Percentiles rank a stretch among this genome's conserved stretches.
Conservation (phyloP, 1,140 invertebrate species). For the Eriocheir sinensis region DNA sequence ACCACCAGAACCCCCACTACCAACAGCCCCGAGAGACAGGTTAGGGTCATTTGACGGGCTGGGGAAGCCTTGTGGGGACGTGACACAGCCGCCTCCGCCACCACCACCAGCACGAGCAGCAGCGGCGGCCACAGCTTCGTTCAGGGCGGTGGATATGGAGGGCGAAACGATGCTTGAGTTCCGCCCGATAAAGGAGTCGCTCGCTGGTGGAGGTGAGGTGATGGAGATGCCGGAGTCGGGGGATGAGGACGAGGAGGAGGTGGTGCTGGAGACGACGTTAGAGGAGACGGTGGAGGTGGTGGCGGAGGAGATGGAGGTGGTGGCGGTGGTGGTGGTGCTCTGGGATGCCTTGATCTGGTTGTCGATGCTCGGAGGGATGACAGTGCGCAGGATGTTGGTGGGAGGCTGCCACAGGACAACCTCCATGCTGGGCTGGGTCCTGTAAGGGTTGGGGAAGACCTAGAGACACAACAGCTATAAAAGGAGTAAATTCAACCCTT, state of each 20-base stretch:
- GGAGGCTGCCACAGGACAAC: slow-evolving; percentile 71
- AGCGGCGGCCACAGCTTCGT: too few relatives aligned
- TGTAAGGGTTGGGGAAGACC: background rate
- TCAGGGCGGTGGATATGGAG: background rate
- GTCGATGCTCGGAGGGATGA: slow-evolving; percentile 39
- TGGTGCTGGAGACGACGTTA: too few relatives aligned
- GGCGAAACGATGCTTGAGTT: background rate
- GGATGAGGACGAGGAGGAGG: slow-evolving; percentile 36
- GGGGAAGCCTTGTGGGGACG: too few relatives aligned
- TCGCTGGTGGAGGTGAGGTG: slow-evolving; percentile 53
- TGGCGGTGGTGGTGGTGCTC: background rate
- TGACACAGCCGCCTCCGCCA: too few relatives aligned
- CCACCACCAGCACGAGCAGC: too few relatives aligned
- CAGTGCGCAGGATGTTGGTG: slow-evolving; percentile 40
- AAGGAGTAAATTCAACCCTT: too few relatives aligned
- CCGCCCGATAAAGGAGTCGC: background rate
- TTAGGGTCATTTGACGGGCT: too few relatives aligned
- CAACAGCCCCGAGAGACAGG: too few relatives aligned
- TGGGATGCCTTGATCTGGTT: background rate
- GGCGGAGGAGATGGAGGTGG: background rate
- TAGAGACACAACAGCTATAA: too few relatives aligned
- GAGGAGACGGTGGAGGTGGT: background rate
- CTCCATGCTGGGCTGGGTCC: slow-evolving; percentile 69
- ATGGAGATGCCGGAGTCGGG: slow-evolving; percentile 64
- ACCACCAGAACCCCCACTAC: too few relatives aligned